These are phyloP conservation scores for Heliconius ethilla DNA, from an alignment of 2,888 invertebrate genomes.

Conservation along the genomic window DNA sequence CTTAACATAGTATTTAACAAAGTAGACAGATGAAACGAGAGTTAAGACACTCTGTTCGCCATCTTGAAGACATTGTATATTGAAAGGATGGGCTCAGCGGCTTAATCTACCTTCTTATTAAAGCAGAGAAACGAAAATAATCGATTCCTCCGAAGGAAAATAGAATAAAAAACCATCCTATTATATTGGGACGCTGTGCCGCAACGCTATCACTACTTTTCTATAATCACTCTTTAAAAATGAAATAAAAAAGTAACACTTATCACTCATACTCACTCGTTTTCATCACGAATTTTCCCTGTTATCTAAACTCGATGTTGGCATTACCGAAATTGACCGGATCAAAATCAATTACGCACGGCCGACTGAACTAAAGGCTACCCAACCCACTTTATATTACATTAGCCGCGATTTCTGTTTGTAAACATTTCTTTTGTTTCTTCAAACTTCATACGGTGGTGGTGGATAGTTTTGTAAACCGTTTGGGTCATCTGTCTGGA, in stretches of 20 bases:
- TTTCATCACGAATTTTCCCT: constrained; percentile 12
- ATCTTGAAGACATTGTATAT: background rate
- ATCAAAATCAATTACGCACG: constrained; percentile 11
- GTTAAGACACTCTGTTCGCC: background rate
- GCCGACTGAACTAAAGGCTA: constrained; percentile 28
- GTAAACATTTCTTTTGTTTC: constrained; percentile 48
- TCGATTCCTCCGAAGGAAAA: background rate
- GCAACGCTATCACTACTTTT: background rate
- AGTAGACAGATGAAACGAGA: background rate
- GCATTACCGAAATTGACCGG: constrained; percentile 15
- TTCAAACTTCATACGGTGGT: constrained; percentile 38
- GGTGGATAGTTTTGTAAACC: constrained; percentile 38
- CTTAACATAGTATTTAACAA: too few species aligned
- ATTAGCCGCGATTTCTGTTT: constrained; percentile 42
- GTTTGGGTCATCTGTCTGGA: constrained; percentile 25
- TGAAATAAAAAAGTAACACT: background rate
- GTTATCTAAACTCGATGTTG: background rate
- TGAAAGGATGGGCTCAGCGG: background rate
- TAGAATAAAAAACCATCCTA: too few species aligned
- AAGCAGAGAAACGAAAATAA: background rate
- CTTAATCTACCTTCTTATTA: background rate
- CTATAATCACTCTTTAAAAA: background rate
- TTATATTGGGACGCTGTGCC: background rate
- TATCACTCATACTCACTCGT: background rate
- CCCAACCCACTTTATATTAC: constrained; percentile 39